Conservation (phyloP, 2,113 vertebrate species). For the Ctenomys sociabilis region DNA sequence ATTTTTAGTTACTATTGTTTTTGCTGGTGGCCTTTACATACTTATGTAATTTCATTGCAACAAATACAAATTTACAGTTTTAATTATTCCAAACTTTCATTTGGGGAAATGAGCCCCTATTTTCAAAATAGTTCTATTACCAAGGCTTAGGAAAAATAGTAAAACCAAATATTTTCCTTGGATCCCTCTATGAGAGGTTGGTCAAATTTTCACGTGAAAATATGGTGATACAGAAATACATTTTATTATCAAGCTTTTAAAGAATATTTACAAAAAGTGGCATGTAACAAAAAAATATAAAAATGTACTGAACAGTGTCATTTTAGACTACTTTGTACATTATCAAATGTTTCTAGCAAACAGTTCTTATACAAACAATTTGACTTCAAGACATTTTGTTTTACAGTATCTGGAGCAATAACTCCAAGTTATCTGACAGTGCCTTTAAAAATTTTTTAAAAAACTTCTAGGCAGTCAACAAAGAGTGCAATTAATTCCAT, state of each 20-base stretch:
- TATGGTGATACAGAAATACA: slow-evolving; percentile 88
- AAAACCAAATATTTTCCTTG: slow-evolving; percentile 36
- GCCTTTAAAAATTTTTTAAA: slow-evolving; percentile 69
- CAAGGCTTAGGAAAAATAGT: slow-evolving; percentile 23
- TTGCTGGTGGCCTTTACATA: slow-evolving; percentile 1
- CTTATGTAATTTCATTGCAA: not conserved
- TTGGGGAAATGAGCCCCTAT: slow-evolving; percentile 60
- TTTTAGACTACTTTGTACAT: slow-evolving; percentile 86
- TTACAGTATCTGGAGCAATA: slow-evolving; percentile 77
- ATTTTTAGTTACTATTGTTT: slow-evolving; percentile 37
- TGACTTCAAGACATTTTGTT: slow-evolving; percentile 77
- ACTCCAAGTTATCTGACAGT: slow-evolving; percentile 73
- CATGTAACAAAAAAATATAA: slow-evolving; percentile 90
- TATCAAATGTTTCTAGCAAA: slow-evolving; percentile 84
- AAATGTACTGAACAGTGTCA: slow-evolving; percentile 87
- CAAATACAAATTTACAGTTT: not conserved
- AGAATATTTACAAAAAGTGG: slow-evolving; percentile 89
- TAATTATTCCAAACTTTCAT: slow-evolving; percentile 34
- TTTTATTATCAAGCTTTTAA: slow-evolving; percentile 89
- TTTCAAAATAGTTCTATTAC: slow-evolving; percentile 54
- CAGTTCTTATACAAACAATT: slow-evolving; percentile 82
- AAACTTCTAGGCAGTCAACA: slow-evolving; percentile 71
- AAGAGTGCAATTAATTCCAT: slow-evolving; percentile 79
- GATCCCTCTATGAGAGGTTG: slow-evolving; percentile 27
- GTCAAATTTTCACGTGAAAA: slow-evolving; percentile 71